Evolutionary conservation across 2,888 invertebrate species (phyloP).

Genomic region (Smittia sp.): DNA sequence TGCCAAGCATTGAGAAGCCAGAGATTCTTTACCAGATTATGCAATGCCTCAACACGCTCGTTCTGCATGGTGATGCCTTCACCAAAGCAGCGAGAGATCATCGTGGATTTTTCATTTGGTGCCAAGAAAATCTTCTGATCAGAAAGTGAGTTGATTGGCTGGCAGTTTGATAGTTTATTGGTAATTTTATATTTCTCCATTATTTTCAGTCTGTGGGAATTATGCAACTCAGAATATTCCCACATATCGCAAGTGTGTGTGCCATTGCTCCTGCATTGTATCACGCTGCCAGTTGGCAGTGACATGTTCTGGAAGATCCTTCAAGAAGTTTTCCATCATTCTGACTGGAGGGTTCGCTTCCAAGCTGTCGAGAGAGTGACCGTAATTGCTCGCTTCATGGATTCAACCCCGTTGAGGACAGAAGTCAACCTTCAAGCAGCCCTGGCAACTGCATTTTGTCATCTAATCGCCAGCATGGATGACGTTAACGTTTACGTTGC

Average conservation of each 20-base stretch:
- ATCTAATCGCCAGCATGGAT: constrained; percentile 92
- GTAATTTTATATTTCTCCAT: too few relatives aligned
- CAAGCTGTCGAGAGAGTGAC: constrained; percentile 94
- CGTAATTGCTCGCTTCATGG: constrained; percentile 89
- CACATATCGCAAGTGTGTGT: constrained; percentile 92
- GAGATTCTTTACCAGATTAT: constrained; percentile 84
- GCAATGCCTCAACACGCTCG: constrained; percentile 85
- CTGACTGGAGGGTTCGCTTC: constrained; percentile 86
- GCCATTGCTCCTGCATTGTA: constrained; percentile 89
- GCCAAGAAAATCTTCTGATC: constrained; percentile 90
- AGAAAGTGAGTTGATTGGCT: constrained; percentile 76
- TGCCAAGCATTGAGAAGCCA: constrained; percentile 78
- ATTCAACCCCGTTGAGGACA: constrained; percentile 79
- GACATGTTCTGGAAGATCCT: constrained; percentile 96
- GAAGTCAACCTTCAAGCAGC: constrained; percentile 86
- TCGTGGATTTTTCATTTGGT: constrained; percentile 90
- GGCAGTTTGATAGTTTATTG: too few relatives aligned
- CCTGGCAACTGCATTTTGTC: constrained; percentile 94
- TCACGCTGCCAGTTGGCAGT: constrained; percentile 88
- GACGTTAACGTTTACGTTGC: constrained; percentile 94
- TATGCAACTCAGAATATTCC: constrained; percentile 87
- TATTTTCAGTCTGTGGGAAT: constrained; percentile 77
- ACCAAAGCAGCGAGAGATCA: constrained; percentile 83
- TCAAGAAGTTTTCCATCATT: constrained; percentile 88
- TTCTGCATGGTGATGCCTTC: constrained; percentile 91